Percentiles rank a stretch among this genome's conserved stretches.
These are phyloP conservation scores for Periophthalmodon schlosseri DNA, from an alignment of 2,113 vertebrate genomes.

Conservation along the genomic window DNA sequence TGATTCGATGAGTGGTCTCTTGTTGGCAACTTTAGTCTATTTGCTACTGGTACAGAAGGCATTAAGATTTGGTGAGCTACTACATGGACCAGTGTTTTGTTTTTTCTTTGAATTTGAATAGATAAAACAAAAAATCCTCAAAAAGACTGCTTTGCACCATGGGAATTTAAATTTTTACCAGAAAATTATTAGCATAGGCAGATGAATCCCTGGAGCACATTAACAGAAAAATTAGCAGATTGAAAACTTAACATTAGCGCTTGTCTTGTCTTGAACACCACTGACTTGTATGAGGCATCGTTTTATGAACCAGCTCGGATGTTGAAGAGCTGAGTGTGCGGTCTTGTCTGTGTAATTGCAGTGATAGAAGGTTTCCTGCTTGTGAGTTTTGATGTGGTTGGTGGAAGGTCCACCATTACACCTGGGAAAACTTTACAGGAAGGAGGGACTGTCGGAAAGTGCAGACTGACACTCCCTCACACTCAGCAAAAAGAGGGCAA, in stretches of 20 bases:
- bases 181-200: too few species aligned
- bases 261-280: not conserved
- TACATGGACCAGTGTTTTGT: too few species aligned
- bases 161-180: too few species aligned
- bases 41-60: too few species aligned
- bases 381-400: constrained; percentile 67
- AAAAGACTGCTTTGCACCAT: too few species aligned
- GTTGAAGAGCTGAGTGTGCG: constrained; percentile 13
- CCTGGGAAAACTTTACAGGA: constrained; percentile 57
- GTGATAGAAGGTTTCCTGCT: constrained; percentile 62
- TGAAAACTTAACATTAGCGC: not conserved
- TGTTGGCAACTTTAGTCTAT: too few species aligned
- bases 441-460: constrained; percentile 57
- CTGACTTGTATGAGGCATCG: not conserved
- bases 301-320: not conserved
- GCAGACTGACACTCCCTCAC: constrained; percentile 30
- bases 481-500: constrained; percentile 14
- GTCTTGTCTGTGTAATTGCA: constrained; percentile 60
- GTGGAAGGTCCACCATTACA: constrained; percentile 41
- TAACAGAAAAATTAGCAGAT: too few species aligned
- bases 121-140: too few species aligned
- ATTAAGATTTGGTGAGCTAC: too few species aligned
- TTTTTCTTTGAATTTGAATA: too few species aligned
- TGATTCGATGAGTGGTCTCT: too few species aligned
- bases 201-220: too few species aligned